phyloP scores from a whole-genome alignment of 1,140 invertebrate genomes.

The Temnothorax longispinosus region DNA sequence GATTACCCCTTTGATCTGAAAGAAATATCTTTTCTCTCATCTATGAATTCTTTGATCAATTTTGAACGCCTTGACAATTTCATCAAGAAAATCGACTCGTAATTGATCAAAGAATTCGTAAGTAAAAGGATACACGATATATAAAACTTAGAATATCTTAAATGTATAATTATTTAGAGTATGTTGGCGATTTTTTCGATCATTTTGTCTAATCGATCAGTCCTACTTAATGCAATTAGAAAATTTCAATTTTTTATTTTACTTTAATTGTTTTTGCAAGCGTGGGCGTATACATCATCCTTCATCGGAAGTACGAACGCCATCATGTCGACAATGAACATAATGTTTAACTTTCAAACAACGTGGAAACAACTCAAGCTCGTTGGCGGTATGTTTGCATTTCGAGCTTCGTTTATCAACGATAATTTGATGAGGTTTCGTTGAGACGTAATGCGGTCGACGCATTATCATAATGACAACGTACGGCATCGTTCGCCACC shows the following conservation, averaged over 20 bases:
- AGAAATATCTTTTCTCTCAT: background rate
- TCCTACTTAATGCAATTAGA: too few species aligned
- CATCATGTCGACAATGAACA: background rate
- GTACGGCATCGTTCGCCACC: background rate
- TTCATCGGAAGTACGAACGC: background rate
- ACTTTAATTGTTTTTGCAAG: background rate
- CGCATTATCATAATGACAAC: conserved; percentile 49
- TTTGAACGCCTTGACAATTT: background rate
- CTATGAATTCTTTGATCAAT: background rate
- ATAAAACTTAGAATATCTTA: background rate
- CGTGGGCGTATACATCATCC: background rate
- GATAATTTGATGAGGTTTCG: conserved; percentile 47
- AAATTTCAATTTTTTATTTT: background rate
- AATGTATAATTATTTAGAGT: background rate
- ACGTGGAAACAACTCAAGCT: background rate
- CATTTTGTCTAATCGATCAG: background rate
- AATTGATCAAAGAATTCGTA: conserved; percentile 24
- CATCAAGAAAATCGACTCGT: background rate
- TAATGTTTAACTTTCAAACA: conserved; percentile 36
- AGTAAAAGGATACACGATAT: background rate
- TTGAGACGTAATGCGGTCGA: conserved; percentile 9
- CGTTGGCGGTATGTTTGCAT: background rate
- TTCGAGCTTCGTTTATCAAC: background rate
- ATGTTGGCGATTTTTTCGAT: background rate
- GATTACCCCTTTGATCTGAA: background rate